These are phyloP conservation scores for Natator depressus DNA, from an alignment of 2,113 vertebrate genomes.

Conservation along the genomic window DNA sequence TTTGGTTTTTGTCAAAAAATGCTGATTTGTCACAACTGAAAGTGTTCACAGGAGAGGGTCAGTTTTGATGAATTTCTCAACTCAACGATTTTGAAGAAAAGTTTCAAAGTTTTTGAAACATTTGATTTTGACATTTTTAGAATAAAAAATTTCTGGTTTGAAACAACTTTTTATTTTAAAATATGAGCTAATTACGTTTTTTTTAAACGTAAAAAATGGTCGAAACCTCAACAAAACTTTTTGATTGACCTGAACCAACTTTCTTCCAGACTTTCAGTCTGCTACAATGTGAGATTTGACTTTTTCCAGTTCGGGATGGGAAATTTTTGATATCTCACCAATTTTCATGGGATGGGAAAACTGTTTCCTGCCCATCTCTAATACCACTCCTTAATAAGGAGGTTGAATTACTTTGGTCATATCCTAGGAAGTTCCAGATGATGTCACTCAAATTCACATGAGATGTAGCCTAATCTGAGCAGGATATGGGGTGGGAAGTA, in stretches of 20 bases:
- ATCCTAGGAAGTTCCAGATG: neutral
- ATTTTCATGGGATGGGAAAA: neutral
- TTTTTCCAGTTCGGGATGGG: neutral
- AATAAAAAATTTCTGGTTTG: neutral
- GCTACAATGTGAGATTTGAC: neutral
- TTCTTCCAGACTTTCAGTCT: neutral
- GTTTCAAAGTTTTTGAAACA: neutral
- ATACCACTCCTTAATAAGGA: neutral
- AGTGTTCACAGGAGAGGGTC: neutral
- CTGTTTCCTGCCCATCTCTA: neutral
- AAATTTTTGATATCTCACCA: neutral
- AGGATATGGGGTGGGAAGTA: neutral
- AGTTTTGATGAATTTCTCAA: neutral
- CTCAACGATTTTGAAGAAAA: neutral
- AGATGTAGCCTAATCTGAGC: neutral
- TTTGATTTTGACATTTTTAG: neutral
- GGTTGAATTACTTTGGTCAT: neutral
- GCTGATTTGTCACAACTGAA: neutral
- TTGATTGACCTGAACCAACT: neutral
- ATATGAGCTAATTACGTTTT: neutral
- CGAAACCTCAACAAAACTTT: neutral
- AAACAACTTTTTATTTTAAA: neutral
- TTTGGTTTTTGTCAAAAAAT: neutral
- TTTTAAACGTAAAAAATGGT: neutral
- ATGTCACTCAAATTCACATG: neutral